Conservation (phyloP, 2,888 invertebrate genomes). For the Dusona sp. region DNA sequence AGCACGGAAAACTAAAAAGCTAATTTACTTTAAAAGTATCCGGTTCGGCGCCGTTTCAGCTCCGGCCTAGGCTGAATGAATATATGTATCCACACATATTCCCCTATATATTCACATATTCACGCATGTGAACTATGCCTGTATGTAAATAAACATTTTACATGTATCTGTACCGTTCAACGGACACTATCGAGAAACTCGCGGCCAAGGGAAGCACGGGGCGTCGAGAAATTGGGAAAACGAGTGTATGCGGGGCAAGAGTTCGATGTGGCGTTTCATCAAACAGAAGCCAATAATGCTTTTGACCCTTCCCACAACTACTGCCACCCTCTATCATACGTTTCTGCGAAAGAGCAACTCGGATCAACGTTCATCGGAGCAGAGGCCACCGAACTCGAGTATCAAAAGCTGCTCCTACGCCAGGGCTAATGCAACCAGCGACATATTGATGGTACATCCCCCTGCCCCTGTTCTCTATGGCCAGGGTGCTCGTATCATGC, state of each 20-base stretch:
- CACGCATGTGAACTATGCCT: not conserved
- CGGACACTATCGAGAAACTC: constrained; percentile 3
- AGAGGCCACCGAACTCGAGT: constrained; percentile 67
- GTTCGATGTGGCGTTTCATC: constrained; percentile 71
- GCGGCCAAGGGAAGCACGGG: constrained; percentile 11
- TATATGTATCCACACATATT: not conserved
- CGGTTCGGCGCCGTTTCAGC: constrained; percentile 70
- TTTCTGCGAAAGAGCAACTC: constrained; percentile 37
- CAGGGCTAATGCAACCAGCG: constrained; percentile 83
- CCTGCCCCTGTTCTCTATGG: constrained; percentile 26
- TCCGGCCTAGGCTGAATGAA: constrained; percentile 25
- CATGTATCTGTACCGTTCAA: constrained; percentile 4
- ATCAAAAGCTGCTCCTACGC: constrained; percentile 80
- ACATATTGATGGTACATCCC: constrained; percentile 81
- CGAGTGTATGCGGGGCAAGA: constrained; percentile 59
- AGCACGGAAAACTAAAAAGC: constrained; percentile 84
- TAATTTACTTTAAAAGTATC: constrained; percentile 85
- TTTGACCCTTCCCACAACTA: constrained; percentile 18
- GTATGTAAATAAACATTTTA: not conserved
- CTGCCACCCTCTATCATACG: constrained; percentile 72
- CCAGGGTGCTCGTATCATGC: constrained; percentile 27
- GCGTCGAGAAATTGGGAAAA: constrained; percentile 64
- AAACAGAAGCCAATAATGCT: constrained; percentile 67
- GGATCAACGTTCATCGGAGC: constrained; percentile 65
- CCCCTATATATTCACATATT: too few species aligned